These are phyloP conservation scores for Triops longicaudatus DNA, from an alignment of 1,140 invertebrate species.

Conservation along the genomic window DNA sequence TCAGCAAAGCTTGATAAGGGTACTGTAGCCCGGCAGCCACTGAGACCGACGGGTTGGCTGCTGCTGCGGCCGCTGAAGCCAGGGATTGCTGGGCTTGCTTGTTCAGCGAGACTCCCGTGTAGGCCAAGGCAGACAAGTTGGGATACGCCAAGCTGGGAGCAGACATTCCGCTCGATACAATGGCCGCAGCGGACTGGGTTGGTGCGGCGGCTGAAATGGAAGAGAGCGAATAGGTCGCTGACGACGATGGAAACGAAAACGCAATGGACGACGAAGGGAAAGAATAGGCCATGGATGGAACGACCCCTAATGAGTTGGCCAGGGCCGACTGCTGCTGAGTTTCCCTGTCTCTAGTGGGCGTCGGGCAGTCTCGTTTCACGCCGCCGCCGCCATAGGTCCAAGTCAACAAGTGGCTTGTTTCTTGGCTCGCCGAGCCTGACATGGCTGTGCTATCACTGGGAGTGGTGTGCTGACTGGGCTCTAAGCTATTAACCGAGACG, in stretches of 20 bases:
- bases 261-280: slow-evolving; percentile 23
- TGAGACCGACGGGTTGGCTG: slow-evolving; percentile 32
- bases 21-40: slow-evolving; percentile 26
- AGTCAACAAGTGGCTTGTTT: background rate
- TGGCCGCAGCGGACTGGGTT: background rate
- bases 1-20: slow-evolving; percentile 30
- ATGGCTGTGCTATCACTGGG: background rate
- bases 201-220: slow-evolving; percentile 26
- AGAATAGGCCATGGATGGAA: background rate
- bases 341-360: background rate
- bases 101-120: slow-evolving; percentile 67
- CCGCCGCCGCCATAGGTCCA: background rate
- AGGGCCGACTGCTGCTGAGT: background rate
- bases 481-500: background rate
- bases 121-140: slow-evolving; percentile 54
- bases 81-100: slow-evolving; percentile 38
- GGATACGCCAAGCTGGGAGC: slow-evolving; percentile 28
- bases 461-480: background rate
- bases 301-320: background rate
- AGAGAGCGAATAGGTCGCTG: slow-evolving; percentile 26
- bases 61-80: slow-evolving; percentile 35
- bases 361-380: background rate
- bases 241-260: slow-evolving; percentile 28
- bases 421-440: background rate
- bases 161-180: background rate